phyloP scores from a whole-genome alignment of 2,797 vertebrate genomes.

The Dallia pectoralis region DNA sequence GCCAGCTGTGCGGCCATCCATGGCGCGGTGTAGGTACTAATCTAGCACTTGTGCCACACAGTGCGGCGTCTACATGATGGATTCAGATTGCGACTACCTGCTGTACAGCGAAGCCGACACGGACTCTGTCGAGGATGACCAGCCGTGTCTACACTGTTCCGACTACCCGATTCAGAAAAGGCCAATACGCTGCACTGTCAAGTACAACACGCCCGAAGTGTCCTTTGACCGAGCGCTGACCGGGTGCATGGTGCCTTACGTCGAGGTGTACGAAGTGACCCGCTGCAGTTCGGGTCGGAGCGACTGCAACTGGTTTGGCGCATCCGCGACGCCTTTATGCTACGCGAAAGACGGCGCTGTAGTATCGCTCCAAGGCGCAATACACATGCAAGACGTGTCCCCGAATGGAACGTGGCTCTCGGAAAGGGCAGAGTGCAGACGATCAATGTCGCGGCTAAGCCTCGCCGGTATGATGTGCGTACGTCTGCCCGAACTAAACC shows the following conservation, averaged over 20 bases:
- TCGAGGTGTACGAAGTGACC: not conserved
- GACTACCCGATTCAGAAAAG: not conserved
- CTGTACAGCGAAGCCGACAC: not conserved
- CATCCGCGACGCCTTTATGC: too few relatives aligned
- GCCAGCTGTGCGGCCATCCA: too few relatives aligned
- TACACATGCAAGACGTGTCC: too few relatives aligned
- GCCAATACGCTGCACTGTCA: not conserved
- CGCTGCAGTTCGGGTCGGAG: not conserved
- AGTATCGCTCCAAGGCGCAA: too few relatives aligned
- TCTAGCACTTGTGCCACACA: too few relatives aligned
- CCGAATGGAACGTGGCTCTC: not conserved
- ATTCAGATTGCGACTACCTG: not conserved
- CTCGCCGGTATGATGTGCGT: not conserved
- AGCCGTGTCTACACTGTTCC: not conserved
- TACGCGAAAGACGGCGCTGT: too few relatives aligned
- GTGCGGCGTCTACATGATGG: not conserved
- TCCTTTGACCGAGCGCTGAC: not conserved
- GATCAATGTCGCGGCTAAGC: not conserved
- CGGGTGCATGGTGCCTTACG: not conserved
- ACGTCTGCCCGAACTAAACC: slow-evolving; percentile 11
- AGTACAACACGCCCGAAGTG: not conserved
- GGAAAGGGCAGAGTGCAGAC: not conserved
- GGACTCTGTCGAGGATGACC: not conserved
- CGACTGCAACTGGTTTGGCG: not conserved
- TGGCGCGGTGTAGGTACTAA: too few relatives aligned